A percentile compares a stretch with the other conserved stretches of the same genome.
Evolutionary conservation across 2,113 vertebrate genomes (phyloP).

Genomic region (Plecturocebus donacophilus): DNA sequence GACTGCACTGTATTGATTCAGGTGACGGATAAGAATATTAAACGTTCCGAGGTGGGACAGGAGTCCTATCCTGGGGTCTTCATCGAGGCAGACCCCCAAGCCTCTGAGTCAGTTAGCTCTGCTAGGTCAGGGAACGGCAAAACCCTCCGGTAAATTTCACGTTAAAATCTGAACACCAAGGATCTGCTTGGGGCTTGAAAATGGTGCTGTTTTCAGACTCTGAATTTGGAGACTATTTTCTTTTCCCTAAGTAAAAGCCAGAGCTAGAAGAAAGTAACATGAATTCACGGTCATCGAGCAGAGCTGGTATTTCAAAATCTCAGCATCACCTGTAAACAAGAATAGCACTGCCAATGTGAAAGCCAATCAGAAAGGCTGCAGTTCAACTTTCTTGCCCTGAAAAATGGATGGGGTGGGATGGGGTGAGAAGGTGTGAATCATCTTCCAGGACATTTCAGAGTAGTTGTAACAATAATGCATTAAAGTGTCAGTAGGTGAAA

Average conservation of each 20-base stretch:
- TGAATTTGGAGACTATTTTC: not conserved
- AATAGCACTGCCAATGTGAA: not conserved
- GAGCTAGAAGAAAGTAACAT: not conserved
- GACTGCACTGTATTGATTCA: slow-evolving; percentile 73
- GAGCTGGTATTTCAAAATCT: not conserved
- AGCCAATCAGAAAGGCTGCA: slow-evolving; percentile 52
- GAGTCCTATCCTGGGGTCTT: slow-evolving; percentile 9
- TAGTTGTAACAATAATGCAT: slow-evolving; percentile 89
- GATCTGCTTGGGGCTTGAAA: slow-evolving; percentile 34
- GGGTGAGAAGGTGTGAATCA: slow-evolving; percentile 74
- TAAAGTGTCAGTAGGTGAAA: slow-evolving; percentile 83
- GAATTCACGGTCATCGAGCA: not conserved
- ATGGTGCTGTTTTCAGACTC: not conserved
- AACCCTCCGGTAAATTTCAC: slow-evolving; percentile 37
- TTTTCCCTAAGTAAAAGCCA: not conserved
- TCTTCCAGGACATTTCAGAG: slow-evolving; percentile 83
- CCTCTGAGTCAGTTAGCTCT: slow-evolving; percentile 51
- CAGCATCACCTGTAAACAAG: not conserved
- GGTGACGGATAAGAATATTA: slow-evolving; percentile 82
- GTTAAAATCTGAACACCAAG: not conserved
- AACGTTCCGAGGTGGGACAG: slow-evolving; percentile 54
- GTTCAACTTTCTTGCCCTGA: slow-evolving; percentile 83
- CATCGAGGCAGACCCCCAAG: slow-evolving; percentile 16
- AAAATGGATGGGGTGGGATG: slow-evolving; percentile 80
- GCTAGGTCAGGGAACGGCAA: slow-evolving; percentile 28